Percentiles rank a stretch among this genome's conserved stretches.
Conservation (phyloP, 2,797 vertebrate genomes). For the Cyprinella venusta region DNA sequence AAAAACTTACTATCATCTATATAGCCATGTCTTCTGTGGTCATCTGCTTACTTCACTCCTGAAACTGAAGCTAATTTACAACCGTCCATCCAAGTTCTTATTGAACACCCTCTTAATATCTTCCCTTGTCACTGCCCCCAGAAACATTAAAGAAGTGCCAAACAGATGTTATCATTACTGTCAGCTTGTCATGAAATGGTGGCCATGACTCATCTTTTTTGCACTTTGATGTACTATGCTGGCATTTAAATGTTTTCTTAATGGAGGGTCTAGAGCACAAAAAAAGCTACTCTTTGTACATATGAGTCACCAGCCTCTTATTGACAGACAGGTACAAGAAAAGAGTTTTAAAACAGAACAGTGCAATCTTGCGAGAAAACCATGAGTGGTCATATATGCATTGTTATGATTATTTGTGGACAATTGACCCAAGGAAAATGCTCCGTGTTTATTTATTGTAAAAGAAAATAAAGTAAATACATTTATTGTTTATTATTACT, state of each 20-base stretch:
- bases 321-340: slow-evolving; percentile 8
- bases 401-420: background rate
- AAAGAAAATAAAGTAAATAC: background rate
- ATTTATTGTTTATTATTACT: no score
- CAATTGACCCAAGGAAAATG: background rate
- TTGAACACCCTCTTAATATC: slow-evolving; percentile 35
- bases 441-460: background rate
- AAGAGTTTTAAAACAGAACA: slow-evolving; percentile 16
- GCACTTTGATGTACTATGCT: slow-evolving; percentile 49
- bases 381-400: background rate
- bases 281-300: slow-evolving; percentile 3
- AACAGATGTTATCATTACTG: slow-evolving; percentile 46
- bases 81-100: slow-evolving; percentile 16
- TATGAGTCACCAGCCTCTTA: slow-evolving; percentile 40
- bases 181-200: slow-evolving; percentile 45
- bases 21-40: background rate
- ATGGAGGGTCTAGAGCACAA: slow-evolving; percentile 43
- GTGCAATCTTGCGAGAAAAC: background rate
- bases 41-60: slow-evolving; percentile 12
- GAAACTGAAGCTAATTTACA: slow-evolving; percentile 41
- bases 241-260: slow-evolving; percentile 57
- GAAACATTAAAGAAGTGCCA: slow-evolving; percentile 26
- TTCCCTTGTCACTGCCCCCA: slow-evolving; percentile 24
- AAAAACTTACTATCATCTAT: background rate
- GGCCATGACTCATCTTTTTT: slow-evolving; percentile 47